Conservation (phyloP, 2,888 invertebrate genomes). For the Hetaerina titia region DNA sequence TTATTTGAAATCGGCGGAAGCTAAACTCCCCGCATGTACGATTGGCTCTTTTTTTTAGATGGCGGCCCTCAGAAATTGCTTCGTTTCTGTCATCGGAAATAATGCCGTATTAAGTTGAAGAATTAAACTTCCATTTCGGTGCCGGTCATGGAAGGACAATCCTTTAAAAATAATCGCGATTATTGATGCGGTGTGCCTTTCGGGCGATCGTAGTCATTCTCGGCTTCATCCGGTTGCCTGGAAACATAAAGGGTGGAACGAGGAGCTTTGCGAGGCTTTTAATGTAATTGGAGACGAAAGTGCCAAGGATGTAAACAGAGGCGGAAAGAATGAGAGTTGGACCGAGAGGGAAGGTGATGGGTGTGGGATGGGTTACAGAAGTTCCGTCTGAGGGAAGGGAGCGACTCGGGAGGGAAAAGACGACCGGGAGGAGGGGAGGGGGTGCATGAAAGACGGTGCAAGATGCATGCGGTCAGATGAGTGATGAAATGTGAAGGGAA, state of each 20-base stretch:
- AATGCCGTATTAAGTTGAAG: too few relatives aligned
- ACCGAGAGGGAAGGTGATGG: not conserved
- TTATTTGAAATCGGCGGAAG: too few relatives aligned
- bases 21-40: too few relatives aligned
- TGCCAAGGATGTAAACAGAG: not conserved
- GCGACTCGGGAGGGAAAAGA: not conserved
- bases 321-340: not conserved
- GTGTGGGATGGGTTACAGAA: not conserved
- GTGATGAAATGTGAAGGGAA: not conserved
- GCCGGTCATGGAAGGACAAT: too few relatives aligned
- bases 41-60: too few relatives aligned
- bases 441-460: not conserved
- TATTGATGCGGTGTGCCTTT: not conserved
- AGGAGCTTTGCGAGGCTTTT: not conserved
- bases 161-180: not conserved
- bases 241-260: not conserved
- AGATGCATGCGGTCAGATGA: not conserved
- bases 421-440: not conserved
- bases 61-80: too few relatives aligned
- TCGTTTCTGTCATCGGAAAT: too few relatives aligned
- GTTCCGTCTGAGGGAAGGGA: not conserved
- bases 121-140: too few relatives aligned
- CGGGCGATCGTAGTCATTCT: not conserved
- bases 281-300: conserved; percentile 9
- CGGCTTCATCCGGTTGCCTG: too few relatives aligned